A percentile compares a stretch with the other conserved stretches of the same genome.
phyloP scores from a whole-genome alignment of 2,888 invertebrate species.

The Cantharis rufa region DNA sequence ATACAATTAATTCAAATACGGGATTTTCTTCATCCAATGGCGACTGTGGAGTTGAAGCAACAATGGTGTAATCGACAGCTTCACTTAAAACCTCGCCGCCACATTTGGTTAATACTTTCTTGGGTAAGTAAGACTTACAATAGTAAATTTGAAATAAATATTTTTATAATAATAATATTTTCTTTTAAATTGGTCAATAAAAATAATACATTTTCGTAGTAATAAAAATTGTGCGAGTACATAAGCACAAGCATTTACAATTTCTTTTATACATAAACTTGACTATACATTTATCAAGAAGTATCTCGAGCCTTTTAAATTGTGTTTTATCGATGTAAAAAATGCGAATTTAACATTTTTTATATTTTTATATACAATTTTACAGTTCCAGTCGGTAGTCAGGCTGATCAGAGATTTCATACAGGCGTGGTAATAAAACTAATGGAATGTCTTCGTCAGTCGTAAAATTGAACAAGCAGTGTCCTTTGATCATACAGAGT shows the following conservation, averaged over 20 bases:
- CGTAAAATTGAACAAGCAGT: background rate
- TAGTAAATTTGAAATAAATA: background rate
- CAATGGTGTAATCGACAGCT: background rate
- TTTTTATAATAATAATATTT: background rate
- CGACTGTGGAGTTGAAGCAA: background rate
- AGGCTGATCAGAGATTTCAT: background rate
- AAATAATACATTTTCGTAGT: constrained; percentile 21
- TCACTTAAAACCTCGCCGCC: background rate
- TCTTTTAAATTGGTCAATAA: constrained; percentile 22
- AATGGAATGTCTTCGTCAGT: background rate
- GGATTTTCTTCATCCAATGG: constrained; percentile 5
- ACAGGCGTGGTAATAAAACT: background rate
- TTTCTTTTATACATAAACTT: background rate
- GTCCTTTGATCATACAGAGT: background rate
- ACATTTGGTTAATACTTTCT: background rate
- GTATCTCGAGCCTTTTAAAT: background rate
- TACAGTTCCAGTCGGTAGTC: background rate
- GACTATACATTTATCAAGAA: background rate
- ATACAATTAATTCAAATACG: constrained; percentile 4
- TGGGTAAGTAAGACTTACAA: background rate
- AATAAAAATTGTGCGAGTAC: constrained; percentile 24
- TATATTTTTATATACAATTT: background rate
- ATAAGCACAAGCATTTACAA: constrained; percentile 19
- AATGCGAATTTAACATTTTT: background rate
- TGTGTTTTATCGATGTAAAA: background rate